These are phyloP conservation scores for Dolomedes plantarius DNA, from an alignment of 2,888 invertebrate species.

Conservation along the genomic window DNA sequence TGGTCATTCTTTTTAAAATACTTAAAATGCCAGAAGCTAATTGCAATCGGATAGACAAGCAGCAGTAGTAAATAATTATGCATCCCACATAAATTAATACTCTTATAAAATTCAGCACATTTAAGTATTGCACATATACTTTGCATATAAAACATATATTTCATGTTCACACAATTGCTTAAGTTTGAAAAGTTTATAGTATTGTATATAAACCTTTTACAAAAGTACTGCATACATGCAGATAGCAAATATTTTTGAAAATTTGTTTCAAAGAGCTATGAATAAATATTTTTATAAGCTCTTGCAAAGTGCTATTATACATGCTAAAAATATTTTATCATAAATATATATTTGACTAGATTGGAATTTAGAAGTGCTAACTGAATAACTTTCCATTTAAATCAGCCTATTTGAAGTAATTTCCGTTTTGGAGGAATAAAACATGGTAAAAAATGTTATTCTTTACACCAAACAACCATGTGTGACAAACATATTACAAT, in stretches of 20 bases:
- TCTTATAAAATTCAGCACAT: conserved; percentile 5
- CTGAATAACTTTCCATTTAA: too few species aligned
- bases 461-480: too few species aligned
- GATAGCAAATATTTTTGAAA: not conserved
- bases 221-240: conserved; percentile 5
- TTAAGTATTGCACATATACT: not conserved
- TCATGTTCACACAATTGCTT: not conserved
- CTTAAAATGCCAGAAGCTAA: too few species aligned
- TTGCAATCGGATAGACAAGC: too few species aligned
- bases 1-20: too few species aligned
- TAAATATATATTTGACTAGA: not conserved
- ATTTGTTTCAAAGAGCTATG: conserved; percentile 10
- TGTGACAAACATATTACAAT: too few species aligned
- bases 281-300: conserved; percentile 2
- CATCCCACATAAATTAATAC: too few species aligned
- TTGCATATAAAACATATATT: conserved; percentile 7
- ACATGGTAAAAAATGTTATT: too few species aligned
- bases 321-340: not conserved
- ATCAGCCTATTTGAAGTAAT: too few species aligned
- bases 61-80: too few species aligned
- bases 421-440: too few species aligned
- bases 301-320: conserved; percentile 8
- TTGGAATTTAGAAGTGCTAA: not conserved
- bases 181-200: not conserved
- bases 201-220: not conserved